A percentile compares a stretch with the other conserved stretches of the same genome.
phyloP scores from a whole-genome alignment of 2,113 vertebrate species.

The Pterocles burchelli region DNA sequence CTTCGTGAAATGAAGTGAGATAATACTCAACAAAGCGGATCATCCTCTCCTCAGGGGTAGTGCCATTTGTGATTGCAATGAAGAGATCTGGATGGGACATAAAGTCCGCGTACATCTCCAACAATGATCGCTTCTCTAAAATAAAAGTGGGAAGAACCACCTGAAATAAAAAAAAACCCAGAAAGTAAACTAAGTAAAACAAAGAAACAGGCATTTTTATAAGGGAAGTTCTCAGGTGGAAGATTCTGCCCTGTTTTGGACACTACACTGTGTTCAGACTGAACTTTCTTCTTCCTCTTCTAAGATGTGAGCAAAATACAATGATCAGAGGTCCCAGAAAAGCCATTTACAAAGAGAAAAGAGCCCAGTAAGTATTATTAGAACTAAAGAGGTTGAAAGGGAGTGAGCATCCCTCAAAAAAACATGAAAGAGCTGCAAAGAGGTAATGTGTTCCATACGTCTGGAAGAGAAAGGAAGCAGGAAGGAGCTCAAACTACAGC shows the following conservation, averaged over 20 bases:
- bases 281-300: neutral
- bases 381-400: neutral
- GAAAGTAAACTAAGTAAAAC: neutral
- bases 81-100: slow-evolving; percentile 98
- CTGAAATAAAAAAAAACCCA: slow-evolving; percentile 69
- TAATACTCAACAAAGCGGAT: slow-evolving; percentile 97
- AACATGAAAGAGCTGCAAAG: neutral
- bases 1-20: slow-evolving; percentile 98
- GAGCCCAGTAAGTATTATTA: neutral
- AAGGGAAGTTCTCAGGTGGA: neutral
- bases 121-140: slow-evolving; percentile 93
- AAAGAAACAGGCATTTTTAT: neutral
- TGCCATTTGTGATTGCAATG: slow-evolving; percentile 85
- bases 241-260: neutral
- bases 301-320: neutral
- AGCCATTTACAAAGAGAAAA: neutral
- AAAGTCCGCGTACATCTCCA: slow-evolving; percentile 99
- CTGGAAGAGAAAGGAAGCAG: neutral
- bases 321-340: neutral
- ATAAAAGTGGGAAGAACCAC: slow-evolving; percentile 98
- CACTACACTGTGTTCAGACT: neutral
- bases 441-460: neutral
- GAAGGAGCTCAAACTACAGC: neutral
- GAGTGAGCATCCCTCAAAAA: neutral
- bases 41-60: slow-evolving; percentile 90